Percentiles rank a stretch among this genome's conserved stretches.
phyloP scores from a whole-genome alignment of 1,140 invertebrate genomes.

The Acromyrmex echinatior region DNA sequence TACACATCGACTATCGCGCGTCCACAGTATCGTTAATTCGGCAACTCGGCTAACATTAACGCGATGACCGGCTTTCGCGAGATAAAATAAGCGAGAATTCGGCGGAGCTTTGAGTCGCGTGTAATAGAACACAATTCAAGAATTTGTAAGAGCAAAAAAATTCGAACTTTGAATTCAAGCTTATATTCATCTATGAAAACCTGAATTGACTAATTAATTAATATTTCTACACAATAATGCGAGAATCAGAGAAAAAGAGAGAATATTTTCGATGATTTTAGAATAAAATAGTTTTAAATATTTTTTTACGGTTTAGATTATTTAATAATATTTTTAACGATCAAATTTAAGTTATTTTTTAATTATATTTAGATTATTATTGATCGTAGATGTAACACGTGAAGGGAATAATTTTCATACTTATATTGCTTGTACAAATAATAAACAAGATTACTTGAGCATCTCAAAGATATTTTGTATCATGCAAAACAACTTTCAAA shows the following conservation, averaged over 20 bases:
- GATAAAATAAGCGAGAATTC: constrained; percentile 37
- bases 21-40: constrained; percentile 22
- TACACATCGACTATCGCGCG: background rate
- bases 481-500: background rate
- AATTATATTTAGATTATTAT: background rate
- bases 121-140: background rate
- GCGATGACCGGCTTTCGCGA: background rate
- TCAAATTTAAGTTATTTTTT: too few species aligned
- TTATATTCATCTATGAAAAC: background rate
- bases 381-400: background rate
- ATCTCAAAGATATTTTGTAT: background rate
- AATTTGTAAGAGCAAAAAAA: background rate
- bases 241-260: background rate
- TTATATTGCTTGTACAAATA: background rate
- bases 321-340: too few species aligned
- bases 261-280: background rate
- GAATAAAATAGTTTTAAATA: background rate
- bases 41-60: constrained; percentile 24
- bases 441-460: background rate
- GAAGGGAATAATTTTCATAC: background rate
- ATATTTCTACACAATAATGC: background rate
- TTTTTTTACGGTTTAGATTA: background rate
- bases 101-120: background rate
- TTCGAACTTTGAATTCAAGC: background rate
- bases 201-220: background rate